These are phyloP conservation scores for Actinopyga echinites DNA, from an alignment of 53 echinoderm and acorn worm species.

Conservation along the genomic window DNA sequence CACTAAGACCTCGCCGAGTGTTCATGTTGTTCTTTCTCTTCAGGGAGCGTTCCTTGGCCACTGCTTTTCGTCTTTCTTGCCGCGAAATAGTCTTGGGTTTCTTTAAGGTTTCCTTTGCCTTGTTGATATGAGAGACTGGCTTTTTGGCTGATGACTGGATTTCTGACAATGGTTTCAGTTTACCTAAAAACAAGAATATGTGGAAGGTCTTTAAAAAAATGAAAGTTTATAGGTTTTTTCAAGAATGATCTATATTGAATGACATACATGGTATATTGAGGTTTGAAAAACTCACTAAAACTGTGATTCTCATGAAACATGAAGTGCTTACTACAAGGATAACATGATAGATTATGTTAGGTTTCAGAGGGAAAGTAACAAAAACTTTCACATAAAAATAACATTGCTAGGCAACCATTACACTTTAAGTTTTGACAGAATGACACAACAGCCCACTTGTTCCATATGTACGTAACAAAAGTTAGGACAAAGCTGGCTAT, in stretches of 20 bases:
- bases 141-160: slow-evolving; percentile 13
- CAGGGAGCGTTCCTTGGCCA: slow-evolving; percentile 51
- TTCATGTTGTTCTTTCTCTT: slow-evolving; percentile 67
- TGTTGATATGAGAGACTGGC: slow-evolving; percentile 16
- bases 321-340: too few species aligned
- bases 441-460: too few species aligned
- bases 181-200: slow-evolving; percentile 54
- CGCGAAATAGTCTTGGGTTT: slow-evolving; percentile 68
- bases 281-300: too few species aligned
- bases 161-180: slow-evolving; percentile 78
- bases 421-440: too few species aligned
- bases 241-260: background rate
- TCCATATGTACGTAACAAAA: too few species aligned
- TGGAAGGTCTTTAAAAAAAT: background rate
- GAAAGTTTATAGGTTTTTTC: background rate
- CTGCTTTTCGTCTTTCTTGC: slow-evolving; percentile 60
- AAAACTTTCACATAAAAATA: too few species aligned
- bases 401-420: too few species aligned
- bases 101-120: slow-evolving; percentile 63
- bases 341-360: too few species aligned
- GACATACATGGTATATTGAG: too few species aligned
- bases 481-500: too few species aligned
- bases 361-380: too few species aligned
- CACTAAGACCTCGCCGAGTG: slow-evolving; percentile 72
- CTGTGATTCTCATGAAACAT: too few species aligned